Conservation (phyloP, 1,140 invertebrate species). For the Sarcophaga bullata region DNA sequence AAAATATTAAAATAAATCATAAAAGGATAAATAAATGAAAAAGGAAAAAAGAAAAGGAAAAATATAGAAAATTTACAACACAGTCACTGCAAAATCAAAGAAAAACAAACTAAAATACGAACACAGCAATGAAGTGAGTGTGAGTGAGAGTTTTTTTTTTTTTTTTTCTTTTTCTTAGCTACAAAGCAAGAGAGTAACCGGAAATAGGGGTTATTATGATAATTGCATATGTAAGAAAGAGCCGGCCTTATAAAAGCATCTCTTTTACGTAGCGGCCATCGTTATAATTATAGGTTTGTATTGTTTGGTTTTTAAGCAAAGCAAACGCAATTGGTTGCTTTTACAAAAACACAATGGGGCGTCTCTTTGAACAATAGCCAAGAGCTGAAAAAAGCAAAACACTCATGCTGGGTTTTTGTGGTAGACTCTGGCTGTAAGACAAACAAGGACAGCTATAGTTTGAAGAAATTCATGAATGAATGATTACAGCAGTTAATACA, state of each 20-base stretch:
- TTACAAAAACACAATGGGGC: slow-evolving; percentile 50
- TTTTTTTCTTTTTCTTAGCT: no score
- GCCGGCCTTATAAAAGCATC: slow-evolving; percentile 36
- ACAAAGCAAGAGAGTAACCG: neutral
- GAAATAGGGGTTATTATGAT: slow-evolving; percentile 26
- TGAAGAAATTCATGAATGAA: neutral
- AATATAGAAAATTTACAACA: neutral
- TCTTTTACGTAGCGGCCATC: slow-evolving; percentile 62
- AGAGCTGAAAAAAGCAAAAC: no score
- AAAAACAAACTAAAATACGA: neutral
- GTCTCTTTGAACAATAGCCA: slow-evolving; percentile 34
- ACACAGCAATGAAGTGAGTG: neutral
- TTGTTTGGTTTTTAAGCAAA: neutral
- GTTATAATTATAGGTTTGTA: slow-evolving; percentile 65
- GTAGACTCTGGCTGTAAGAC: slow-evolving; percentile 33
- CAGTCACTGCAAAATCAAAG: neutral
- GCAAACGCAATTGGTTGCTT: slow-evolving; percentile 54
- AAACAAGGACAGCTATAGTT: neutral
- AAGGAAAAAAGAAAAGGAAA: neutral
- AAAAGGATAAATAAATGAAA: neutral
- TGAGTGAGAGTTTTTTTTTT: neutral
- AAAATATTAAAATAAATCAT: neutral
- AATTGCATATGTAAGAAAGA: neutral
- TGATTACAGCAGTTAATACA: no score
- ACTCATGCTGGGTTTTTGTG: neutral